Percentiles rank a stretch among this genome's conserved stretches.
Evolutionary conservation across 2,797 vertebrate genomes (phyloP).

Genomic region (Coregonus ussuriensis): DNA sequence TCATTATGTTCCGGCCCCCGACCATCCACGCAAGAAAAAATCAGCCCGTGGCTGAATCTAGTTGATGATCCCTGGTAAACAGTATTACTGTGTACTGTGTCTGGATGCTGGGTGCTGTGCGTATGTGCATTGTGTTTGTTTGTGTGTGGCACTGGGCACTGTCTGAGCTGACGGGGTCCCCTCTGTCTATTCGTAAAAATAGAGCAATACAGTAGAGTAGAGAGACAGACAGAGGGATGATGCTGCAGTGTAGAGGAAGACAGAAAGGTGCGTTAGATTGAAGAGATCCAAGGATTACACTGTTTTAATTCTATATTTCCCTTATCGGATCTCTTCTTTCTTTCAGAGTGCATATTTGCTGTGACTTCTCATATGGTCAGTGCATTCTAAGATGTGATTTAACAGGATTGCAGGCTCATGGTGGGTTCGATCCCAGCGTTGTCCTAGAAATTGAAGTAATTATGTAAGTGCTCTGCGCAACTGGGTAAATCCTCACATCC

Average conservation of each 20-base stretch:
- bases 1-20: too few species aligned
- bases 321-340: background rate
- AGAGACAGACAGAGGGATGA: slow-evolving; percentile 8
- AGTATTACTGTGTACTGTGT: background rate
- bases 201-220: background rate
- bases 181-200: slow-evolving; percentile 43
- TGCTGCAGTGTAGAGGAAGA: slow-evolving; percentile 21
- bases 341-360: background rate
- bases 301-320: slow-evolving; percentile 10
- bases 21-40: too few species aligned
- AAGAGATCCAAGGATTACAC: slow-evolving; percentile 20
- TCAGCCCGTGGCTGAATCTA: too few species aligned
- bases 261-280: slow-evolving; percentile 20
- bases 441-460: slow-evolving; percentile 41
- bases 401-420: slow-evolving; percentile 30
- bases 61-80: too few species aligned
- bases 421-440: slow-evolving; percentile 21
- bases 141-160: slow-evolving; percentile 8
- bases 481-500: slow-evolving; percentile 40
- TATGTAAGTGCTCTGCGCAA: slow-evolving; percentile 34
- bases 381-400: slow-evolving; percentile 23
- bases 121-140: slow-evolving; percentile 6
- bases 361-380: slow-evolving; percentile 23
- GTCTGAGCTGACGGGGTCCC: slow-evolving; percentile 19
- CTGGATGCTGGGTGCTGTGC: background rate